Percentiles rank a stretch among this genome's conserved stretches.
Conservation (phyloP, 2,888 invertebrate species). For the Caenorhabditis sp. region DNA sequence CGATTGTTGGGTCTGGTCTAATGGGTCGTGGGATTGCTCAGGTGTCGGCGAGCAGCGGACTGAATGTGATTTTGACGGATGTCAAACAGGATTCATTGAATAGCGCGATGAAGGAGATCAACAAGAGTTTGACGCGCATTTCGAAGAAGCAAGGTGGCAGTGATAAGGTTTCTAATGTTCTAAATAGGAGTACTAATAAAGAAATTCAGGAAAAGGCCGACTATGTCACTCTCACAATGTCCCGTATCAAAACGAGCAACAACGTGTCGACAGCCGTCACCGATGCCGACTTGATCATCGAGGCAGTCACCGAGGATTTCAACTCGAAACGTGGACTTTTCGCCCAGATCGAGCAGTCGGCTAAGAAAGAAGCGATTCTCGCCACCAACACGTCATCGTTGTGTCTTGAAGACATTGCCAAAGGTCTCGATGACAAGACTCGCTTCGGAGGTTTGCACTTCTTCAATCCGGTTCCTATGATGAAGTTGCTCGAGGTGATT, state of each 20-base stretch:
- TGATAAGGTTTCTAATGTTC: slow-evolving; percentile 16
- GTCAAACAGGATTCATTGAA: slow-evolving; percentile 88
- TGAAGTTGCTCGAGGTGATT: slow-evolving; percentile 91
- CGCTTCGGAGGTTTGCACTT: slow-evolving; percentile 93
- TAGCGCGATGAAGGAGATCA: slow-evolving; percentile 87
- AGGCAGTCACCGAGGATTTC: slow-evolving; percentile 92
- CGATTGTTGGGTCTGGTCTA: slow-evolving; percentile 91
- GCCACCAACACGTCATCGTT: slow-evolving; percentile 93
- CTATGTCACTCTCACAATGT: slow-evolving; percentile 86
- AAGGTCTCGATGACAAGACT: slow-evolving; percentile 87
- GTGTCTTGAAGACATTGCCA: slow-evolving; percentile 90
- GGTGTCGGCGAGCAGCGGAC: slow-evolving; percentile 92
- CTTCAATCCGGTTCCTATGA: slow-evolving; percentile 93
- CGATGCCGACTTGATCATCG: slow-evolving; percentile 87
- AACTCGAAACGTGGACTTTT: slow-evolving; percentile 90
- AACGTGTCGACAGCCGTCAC: slow-evolving; percentile 87
- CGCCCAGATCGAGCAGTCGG: slow-evolving; percentile 87
- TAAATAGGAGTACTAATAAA: too few relatives aligned
- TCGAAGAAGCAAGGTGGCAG: slow-evolving; percentile 86
- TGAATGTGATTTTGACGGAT: slow-evolving; percentile 91
- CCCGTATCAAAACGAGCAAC: slow-evolving; percentile 87
- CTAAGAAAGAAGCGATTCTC: slow-evolving; percentile 87
- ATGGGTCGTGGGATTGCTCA: slow-evolving; percentile 95
- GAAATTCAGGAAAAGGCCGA: slow-evolving; percentile 43
- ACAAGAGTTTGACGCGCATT: slow-evolving; percentile 88